Conservation (phyloP, 2,113 vertebrate species). For the Corythaeola cristata region DNA sequence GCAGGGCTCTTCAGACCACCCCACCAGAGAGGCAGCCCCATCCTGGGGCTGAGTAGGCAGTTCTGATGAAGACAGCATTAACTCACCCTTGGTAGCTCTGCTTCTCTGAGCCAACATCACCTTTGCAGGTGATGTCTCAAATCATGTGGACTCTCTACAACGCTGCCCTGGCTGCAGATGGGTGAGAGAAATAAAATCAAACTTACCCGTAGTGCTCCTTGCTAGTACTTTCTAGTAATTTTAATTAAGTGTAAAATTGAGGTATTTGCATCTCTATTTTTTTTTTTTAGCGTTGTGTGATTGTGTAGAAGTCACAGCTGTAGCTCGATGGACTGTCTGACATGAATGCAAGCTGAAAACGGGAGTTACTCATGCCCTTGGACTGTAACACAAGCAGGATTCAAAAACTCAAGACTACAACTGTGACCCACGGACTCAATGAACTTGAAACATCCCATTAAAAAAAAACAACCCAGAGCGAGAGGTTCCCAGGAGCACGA, state of each 20-base stretch:
- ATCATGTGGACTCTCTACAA: background rate
- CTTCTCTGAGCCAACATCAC: background rate
- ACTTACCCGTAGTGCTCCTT: background rate
- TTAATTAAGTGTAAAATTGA: background rate
- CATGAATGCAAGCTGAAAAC: background rate
- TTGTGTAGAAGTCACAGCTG: background rate
- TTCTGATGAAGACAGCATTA: background rate
- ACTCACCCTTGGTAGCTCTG: background rate
- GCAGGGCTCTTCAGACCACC: background rate
- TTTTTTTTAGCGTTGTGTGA: background rate
- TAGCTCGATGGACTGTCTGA: background rate
- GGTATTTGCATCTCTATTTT: background rate
- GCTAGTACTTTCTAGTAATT: background rate
- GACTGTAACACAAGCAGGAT: background rate
- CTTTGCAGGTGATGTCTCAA: background rate
- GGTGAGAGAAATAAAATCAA: background rate
- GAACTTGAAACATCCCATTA: conserved; percentile 7
- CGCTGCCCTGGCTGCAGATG: background rate
- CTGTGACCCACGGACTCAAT: background rate
- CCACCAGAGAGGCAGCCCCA: background rate
- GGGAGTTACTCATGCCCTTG: background rate
- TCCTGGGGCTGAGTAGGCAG: accelerated
- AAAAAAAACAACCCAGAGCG: background rate
- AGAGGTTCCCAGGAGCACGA: background rate
- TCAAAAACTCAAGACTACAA: background rate